Evolutionary conservation across 2,888 invertebrate species (phyloP).

Genomic region (Sarcophaga variegata): DNA sequence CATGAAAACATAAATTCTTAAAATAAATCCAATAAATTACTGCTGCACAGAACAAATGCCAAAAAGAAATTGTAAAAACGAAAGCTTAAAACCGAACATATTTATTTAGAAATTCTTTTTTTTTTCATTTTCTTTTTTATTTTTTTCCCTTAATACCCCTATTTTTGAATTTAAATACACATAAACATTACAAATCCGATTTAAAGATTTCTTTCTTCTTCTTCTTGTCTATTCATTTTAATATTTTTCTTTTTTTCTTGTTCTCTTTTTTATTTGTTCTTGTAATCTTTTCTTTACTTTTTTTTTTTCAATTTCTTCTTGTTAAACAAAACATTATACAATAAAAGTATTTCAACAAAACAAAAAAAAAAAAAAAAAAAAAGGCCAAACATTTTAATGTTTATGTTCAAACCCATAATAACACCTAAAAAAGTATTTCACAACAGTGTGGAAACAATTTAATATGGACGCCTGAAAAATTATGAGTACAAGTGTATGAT

Average conservation of each 20-base stretch:
- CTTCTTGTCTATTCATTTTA: too few relatives aligned
- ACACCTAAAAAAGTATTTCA: conserved; percentile 11
- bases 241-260: too few relatives aligned
- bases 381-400: conserved; percentile 26
- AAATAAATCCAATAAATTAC: background rate
- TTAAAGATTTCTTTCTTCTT: conserved; percentile 42
- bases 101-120: conserved; percentile 26
- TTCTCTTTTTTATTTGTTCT: too few relatives aligned
- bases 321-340: too few relatives aligned
- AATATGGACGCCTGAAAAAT: too few relatives aligned
- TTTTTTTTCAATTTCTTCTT: too few relatives aligned
- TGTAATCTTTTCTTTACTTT: too few relatives aligned
- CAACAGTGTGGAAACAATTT: too few relatives aligned
- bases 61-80: background rate
- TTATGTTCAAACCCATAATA: background rate
- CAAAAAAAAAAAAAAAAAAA: too few relatives aligned
- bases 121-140: too few relatives aligned
- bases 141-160: conserved; percentile 31
- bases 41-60: background rate
- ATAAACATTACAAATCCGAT: conserved; percentile 64
- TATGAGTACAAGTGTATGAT: too few relatives aligned
- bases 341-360: too few relatives aligned
- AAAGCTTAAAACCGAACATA: conserved; percentile 29
- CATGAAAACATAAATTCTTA: background rate
- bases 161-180: conserved; percentile 58